A percentile compares a stretch with the other conserved stretches of the same genome.
Evolutionary conservation across 2,113 vertebrate genomes (phyloP).

Genomic region (Alexandromys fortis): DNA sequence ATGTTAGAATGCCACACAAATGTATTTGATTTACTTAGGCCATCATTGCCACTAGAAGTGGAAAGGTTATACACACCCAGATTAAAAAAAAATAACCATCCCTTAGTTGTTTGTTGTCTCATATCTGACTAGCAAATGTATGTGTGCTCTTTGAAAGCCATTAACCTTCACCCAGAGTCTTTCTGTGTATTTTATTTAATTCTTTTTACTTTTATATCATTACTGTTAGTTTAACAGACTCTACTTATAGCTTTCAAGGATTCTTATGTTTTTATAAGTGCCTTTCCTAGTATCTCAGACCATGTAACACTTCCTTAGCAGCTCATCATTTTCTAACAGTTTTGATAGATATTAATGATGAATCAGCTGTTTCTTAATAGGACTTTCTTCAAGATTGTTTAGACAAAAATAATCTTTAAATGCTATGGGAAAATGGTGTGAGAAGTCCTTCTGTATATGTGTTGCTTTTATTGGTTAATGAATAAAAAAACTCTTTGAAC

Average conservation of each 20-base stretch:
- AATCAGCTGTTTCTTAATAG: not conserved
- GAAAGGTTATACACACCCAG: not conserved
- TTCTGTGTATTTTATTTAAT: not conserved
- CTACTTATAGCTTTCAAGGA: slow-evolving; percentile 52
- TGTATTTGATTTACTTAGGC: slow-evolving; percentile 2
- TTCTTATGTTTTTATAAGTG: slow-evolving; percentile 42
- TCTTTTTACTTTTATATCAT: slow-evolving; percentile 54
- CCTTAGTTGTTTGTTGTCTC: slow-evolving; percentile 22
- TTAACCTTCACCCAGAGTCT: not conserved
- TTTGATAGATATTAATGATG: not conserved
- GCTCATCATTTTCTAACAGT: slow-evolving; percentile 39
- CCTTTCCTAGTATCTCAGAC: slow-evolving; percentile 47
- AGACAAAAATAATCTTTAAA: not conserved
- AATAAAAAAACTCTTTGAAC: no score
- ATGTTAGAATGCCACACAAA: slow-evolving; percentile 5
- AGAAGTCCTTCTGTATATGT: no score
- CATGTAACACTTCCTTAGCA: slow-evolving; percentile 15
- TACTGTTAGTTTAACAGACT: slow-evolving; percentile 55
- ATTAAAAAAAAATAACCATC: slow-evolving; percentile 42
- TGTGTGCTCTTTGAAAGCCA: slow-evolving; percentile 49
- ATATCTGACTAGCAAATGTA: slow-evolving; percentile 37
- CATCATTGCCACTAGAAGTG: slow-evolving; percentile 2
- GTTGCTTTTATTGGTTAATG: no score
- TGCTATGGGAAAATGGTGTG: not conserved
- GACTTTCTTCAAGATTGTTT: slow-evolving; percentile 29